Conservation (phyloP, 2,113 vertebrate species). For the Rhizomys pruinosus region DNA sequence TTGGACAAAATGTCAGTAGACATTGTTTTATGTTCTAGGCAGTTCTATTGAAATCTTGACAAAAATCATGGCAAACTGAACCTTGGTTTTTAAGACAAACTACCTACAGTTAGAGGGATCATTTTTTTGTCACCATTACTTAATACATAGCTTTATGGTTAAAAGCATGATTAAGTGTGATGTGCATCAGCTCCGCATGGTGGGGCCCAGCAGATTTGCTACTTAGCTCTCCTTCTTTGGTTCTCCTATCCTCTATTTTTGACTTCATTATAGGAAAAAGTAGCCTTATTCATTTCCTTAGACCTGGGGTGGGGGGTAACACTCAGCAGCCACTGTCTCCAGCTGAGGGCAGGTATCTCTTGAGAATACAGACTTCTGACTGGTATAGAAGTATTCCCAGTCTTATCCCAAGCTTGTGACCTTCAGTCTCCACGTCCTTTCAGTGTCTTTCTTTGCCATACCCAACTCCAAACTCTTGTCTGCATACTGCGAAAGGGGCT, state of each 20-base stretch:
- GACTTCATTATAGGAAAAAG: neutral
- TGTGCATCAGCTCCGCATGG: neutral
- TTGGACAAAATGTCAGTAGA: too few species aligned
- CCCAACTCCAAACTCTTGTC: neutral
- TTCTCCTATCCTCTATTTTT: neutral
- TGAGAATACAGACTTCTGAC: neutral
- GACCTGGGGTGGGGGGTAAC: neutral
- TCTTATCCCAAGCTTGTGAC: neutral
- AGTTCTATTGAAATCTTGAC: constrained; percentile 29
- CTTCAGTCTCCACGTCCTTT: neutral
- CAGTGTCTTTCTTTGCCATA: neutral
- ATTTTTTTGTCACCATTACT: neutral
- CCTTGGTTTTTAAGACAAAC: neutral
- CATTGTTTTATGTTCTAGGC: neutral
- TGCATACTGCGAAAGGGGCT: neutral
- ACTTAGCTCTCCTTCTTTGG: neutral
- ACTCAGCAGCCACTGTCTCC: neutral
- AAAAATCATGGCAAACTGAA: neutral
- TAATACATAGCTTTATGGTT: neutral
- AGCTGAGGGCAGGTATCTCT: neutral
- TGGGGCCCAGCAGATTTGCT: neutral
- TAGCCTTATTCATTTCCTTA: neutral
- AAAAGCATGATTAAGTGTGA: neutral
- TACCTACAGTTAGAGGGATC: neutral
- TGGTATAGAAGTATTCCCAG: neutral